Evolutionary conservation across 2,888 invertebrate species (phyloP).

Genomic region (Drosophila ezoana): DNA sequence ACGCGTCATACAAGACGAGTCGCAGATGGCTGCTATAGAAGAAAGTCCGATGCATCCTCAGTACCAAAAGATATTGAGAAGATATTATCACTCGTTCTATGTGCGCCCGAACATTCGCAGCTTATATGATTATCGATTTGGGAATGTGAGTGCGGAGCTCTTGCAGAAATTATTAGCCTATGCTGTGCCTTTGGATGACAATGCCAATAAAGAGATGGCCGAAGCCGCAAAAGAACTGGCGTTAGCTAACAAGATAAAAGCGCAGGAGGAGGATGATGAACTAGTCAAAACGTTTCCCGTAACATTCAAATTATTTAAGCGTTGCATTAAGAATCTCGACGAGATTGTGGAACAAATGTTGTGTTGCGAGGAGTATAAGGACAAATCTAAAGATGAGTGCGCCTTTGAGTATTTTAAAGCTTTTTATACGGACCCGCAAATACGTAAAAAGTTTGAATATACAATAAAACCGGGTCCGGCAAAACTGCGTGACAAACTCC

Average conservation of each 20-base stretch:
- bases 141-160: slow-evolving; percentile 2
- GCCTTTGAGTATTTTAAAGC: slow-evolving; percentile 38
- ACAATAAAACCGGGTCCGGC: slow-evolving; percentile 49
- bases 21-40: slow-evolving; percentile 4
- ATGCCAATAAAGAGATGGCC: slow-evolving; percentile 1
- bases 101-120: slow-evolving; percentile 26
- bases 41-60: slow-evolving; percentile 7
- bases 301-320: slow-evolving; percentile 28
- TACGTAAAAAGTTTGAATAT: slow-evolving; percentile 40
- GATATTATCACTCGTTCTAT: slow-evolving; percentile 51
- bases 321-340: slow-evolving; percentile 33
- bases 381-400: slow-evolving; percentile 27
- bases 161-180: slow-evolving; percentile 20
- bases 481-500: slow-evolving; percentile 21
- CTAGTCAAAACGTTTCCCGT: slow-evolving; percentile 21
- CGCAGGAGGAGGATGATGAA: not conserved
- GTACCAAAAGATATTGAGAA: slow-evolving; percentile 22
- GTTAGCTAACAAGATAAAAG: not conserved
- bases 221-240: not conserved
- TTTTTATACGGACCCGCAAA: slow-evolving; percentile 39
- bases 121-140: slow-evolving; percentile 29
- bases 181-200: slow-evolving; percentile 32
- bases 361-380: slow-evolving; percentile 18
- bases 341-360: slow-evolving; percentile 44
- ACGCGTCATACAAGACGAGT: slow-evolving; percentile 1